Percentiles rank a stretch among this genome's conserved stretches.
These are phyloP conservation scores for Dreissena rostriformis DNA, from an alignment of 1,140 invertebrate species.

Conservation along the genomic window DNA sequence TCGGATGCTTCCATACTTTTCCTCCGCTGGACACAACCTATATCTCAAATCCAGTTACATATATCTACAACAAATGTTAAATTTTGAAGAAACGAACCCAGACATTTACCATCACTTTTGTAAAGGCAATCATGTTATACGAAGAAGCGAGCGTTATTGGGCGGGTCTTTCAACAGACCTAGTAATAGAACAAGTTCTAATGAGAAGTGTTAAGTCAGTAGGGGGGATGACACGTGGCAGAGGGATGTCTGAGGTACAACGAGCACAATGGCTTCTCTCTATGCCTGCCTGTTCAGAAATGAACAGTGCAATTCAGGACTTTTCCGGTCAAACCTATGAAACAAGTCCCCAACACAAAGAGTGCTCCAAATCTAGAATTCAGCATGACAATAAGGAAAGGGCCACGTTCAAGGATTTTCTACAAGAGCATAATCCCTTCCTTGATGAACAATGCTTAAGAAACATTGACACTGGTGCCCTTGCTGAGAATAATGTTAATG, in stretches of 20 bases:
- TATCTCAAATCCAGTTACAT: conserved; percentile 81
- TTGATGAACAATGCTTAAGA: conserved; percentile 22
- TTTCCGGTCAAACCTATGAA: conserved; percentile 40
- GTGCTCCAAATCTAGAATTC: background rate
- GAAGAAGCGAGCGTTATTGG: conserved; percentile 77
- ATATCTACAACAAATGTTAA: conserved; percentile 81
- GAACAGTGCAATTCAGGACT: conserved; percentile 59
- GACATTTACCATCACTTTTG: conserved; percentile 40
- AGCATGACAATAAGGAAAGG: conserved; percentile 34
- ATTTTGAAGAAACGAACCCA: conserved; percentile 64
- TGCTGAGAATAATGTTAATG: conserved; percentile 21
- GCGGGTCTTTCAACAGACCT: conserved; percentile 79
- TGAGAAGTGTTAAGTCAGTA: conserved; percentile 70
- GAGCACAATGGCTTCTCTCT: too few relatives aligned
- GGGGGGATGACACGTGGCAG: too few relatives aligned
- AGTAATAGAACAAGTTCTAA: conserved; percentile 72
- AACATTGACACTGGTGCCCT: conserved; percentile 51
- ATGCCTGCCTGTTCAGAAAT: conserved; percentile 58
- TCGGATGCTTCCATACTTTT: conserved; percentile 80
- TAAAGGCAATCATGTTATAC: conserved; percentile 54
- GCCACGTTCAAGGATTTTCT: conserved; percentile 29
- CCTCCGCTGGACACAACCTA: conserved; percentile 80
- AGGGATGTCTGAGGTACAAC: too few relatives aligned
- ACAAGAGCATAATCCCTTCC: conserved; percentile 43
- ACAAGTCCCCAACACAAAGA: conserved; percentile 64